Evolutionary conservation across 2,888 invertebrate species (phyloP).

Genomic region (Scaptomyza cyrtandrae): DNA sequence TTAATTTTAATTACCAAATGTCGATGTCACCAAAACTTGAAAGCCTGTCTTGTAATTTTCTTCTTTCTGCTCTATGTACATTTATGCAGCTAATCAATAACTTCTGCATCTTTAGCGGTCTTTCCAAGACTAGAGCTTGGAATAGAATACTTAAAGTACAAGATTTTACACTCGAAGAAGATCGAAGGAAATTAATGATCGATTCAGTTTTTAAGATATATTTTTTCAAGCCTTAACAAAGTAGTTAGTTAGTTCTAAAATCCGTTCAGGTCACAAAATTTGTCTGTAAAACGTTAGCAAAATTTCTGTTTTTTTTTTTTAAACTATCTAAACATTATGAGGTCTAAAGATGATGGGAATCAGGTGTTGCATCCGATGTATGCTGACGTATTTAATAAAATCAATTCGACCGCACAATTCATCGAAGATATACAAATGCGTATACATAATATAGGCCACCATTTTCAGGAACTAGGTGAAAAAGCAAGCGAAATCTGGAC

Average conservation of each 20-base stretch:
- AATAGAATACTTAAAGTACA: background rate
- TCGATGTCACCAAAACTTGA: slow-evolving; percentile 51
- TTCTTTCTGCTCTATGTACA: background rate
- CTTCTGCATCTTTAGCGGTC: slow-evolving; percentile 23
- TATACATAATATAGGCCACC: background rate
- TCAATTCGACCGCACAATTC: background rate
- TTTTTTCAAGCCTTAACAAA: background rate
- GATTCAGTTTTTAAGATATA: background rate
- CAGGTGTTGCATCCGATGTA: background rate
- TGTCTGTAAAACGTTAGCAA: background rate
- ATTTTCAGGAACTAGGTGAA: background rate
- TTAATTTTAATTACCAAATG: slow-evolving; percentile 75
- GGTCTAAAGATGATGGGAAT: background rate
- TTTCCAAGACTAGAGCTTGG: slow-evolving; percentile 27
- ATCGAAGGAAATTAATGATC: background rate
- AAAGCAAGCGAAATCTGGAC: background rate
- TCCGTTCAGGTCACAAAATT: background rate
- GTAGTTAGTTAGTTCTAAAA: background rate
- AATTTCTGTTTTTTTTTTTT: no score
- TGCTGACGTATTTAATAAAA: background rate
- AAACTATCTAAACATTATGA: background rate
- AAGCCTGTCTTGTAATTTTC: slow-evolving; percentile 38
- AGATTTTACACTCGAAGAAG: background rate
- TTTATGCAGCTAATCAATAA: slow-evolving; percentile 55
- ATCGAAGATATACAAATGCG: slow-evolving; percentile 13